These are phyloP conservation scores for Setophaga petechia DNA, from an alignment of 2,113 vertebrate species.

Conservation along the genomic window DNA sequence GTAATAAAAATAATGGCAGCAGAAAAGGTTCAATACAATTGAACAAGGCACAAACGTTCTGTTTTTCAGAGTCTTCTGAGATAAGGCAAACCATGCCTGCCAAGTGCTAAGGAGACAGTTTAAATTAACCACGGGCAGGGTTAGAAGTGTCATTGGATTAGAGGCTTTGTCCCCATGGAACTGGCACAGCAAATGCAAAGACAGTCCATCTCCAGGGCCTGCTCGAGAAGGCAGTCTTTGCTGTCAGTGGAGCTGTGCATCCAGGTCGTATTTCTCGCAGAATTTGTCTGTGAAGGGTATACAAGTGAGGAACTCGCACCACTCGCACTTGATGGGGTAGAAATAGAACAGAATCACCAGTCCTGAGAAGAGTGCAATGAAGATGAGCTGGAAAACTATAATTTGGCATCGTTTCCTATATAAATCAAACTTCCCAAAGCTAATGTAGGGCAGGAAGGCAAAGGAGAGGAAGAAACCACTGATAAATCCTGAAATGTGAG, in stretches of 20 bases:
- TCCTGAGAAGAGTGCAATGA: constrained; percentile 92
- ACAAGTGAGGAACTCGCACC: constrained; percentile 97
- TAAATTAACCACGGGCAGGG: constrained; percentile 66
- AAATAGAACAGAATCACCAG: constrained; percentile 95
- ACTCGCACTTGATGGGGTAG: constrained; percentile 92
- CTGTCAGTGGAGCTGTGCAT: constrained; percentile 93
- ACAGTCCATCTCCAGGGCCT: constrained; percentile 23
- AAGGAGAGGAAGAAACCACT: constrained; percentile 98
- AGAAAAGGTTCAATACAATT: constrained; percentile 81
- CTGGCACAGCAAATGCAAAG: constrained; percentile 23
- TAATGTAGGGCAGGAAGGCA: constrained; percentile 97
- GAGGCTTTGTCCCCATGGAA: constrained; percentile 35
- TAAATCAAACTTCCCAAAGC: constrained; percentile 94
- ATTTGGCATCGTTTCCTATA: constrained; percentile 98
- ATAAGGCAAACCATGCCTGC: constrained; percentile 53
- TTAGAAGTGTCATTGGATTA: constrained; percentile 67
- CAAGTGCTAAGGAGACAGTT: constrained; percentile 41
- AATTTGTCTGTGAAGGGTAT: constrained; percentile 99
- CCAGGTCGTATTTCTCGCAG: constrained; percentile 98
- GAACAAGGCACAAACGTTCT: constrained; percentile 87
- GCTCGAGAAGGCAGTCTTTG: constrained; percentile 2
- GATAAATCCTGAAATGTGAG: constrained; percentile 94
- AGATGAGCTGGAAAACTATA: constrained; percentile 90
- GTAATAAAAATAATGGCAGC: constrained; percentile 87
- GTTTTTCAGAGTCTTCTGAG: constrained; percentile 66